Percentiles rank a stretch among this genome's conserved stretches.
Evolutionary conservation across 1,140 invertebrate genomes (phyloP).

Genomic region (Cyrtorhinus lividipennis): DNA sequence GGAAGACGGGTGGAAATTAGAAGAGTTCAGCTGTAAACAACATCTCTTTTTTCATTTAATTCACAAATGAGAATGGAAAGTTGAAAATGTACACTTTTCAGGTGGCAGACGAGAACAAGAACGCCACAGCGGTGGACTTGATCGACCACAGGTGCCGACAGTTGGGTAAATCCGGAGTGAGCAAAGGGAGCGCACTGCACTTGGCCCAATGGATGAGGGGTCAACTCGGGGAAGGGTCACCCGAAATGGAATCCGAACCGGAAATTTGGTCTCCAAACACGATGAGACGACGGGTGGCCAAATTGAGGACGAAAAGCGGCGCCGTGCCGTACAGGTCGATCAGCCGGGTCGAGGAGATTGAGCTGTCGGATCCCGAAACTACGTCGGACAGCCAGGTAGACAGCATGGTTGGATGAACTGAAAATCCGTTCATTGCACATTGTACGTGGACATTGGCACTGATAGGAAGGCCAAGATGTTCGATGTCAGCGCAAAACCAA

Average conservation of each 20-base stretch:
- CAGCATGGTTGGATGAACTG: constrained; percentile 8
- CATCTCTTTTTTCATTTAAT: no score
- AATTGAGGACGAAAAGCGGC: background rate
- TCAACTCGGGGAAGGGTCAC: constrained; percentile 33
- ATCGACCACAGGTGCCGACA: constrained; percentile 44
- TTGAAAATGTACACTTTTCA: background rate
- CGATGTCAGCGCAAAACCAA: no score
- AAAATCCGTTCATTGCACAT: background rate
- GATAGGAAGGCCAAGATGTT: no score
- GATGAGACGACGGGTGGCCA: constrained; percentile 44
- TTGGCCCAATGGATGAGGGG: constrained; percentile 58
- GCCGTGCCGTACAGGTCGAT: constrained; percentile 26
- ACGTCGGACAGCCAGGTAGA: constrained; percentile 54
- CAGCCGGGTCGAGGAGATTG: constrained; percentile 30
- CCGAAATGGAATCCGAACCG: constrained; percentile 34
- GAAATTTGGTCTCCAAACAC: constrained; percentile 54
- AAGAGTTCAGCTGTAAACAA: no score
- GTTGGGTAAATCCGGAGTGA: constrained; percentile 38
- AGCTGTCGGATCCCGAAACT: constrained; percentile 47
- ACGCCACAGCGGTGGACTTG: constrained; percentile 30
- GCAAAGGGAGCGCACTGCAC: constrained; percentile 45
- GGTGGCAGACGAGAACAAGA: background rate
- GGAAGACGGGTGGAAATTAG: no score
- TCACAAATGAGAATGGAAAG: background rate
- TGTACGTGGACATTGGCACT: no score